These are phyloP conservation scores for Umimayanthus chanpuru DNA, from an alignment of 92 coral and sea anemone genomes.

Conservation along the genomic window DNA sequence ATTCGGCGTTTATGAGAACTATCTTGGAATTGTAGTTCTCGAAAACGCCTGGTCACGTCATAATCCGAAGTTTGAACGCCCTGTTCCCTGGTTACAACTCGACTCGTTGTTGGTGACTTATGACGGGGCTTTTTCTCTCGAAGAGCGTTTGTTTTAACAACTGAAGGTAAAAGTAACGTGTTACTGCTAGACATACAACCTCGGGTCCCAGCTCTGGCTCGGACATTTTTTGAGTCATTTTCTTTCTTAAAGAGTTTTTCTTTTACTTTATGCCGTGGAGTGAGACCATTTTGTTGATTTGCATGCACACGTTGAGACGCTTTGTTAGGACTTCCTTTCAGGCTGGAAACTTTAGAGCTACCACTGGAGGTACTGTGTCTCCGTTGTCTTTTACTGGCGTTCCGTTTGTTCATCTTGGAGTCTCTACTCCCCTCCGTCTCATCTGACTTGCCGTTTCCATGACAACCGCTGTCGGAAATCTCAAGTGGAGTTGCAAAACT, in stretches of 20 bases:
- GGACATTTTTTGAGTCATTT: not conserved
- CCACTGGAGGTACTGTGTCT: not conserved
- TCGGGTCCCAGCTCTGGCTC: not conserved
- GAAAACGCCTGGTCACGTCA: conserved; percentile 18
- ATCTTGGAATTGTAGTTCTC: conserved; percentile 20
- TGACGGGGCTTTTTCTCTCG: not conserved
- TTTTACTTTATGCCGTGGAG: not conserved
- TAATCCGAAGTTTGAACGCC: conserved; percentile 5
- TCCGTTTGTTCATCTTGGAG: not conserved
- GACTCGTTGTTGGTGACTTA: not conserved
- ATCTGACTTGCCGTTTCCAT: conserved; percentile 43
- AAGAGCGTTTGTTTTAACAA: not conserved
- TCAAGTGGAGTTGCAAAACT: conserved; percentile 53
- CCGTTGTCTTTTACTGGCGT: conserved; percentile 5
- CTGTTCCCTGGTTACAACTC: not conserved
- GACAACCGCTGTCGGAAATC: conserved; percentile 54
- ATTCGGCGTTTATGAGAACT: not conserved
- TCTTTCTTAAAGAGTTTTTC: not conserved
- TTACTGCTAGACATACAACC: not conserved
- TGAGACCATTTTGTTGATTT: not conserved
- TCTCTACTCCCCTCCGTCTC: not conserved
- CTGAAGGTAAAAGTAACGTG: not conserved
- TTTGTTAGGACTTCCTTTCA: conserved; percentile 1
- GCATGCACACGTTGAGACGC: not conserved
- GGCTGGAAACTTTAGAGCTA: not conserved